phyloP scores from a whole-genome alignment of 1,140 invertebrate genomes.

The Dreissena rostriformis region DNA sequence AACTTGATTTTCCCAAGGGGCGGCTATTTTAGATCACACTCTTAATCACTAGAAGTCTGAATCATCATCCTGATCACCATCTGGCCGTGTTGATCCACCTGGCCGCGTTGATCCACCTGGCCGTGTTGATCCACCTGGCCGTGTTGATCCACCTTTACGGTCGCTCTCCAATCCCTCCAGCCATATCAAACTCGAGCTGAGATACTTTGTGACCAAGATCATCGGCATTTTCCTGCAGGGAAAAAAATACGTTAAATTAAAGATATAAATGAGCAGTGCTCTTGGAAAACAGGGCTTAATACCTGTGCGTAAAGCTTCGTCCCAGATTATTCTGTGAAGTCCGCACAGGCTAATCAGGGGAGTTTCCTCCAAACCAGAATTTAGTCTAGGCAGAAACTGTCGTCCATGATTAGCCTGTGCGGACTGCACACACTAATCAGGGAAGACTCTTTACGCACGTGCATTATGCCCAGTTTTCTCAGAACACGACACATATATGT shows the following conservation, averaged over 20 bases:
- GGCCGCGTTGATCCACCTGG: too few species aligned
- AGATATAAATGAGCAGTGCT: background rate
- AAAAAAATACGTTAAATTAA: background rate
- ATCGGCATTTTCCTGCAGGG: constrained; percentile 28
- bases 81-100: too few species aligned
- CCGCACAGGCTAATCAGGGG: background rate
- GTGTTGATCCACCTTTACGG: background rate
- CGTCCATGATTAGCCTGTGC: background rate
- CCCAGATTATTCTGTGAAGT: background rate
- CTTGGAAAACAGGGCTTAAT: background rate
- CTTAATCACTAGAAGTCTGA: too few species aligned
- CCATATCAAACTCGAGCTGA: constrained; percentile 28
- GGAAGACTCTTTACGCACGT: too few species aligned
- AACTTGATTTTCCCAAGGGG: too few species aligned
- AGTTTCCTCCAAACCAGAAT: background rate
- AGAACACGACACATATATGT: too few species aligned
- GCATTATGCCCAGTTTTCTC: too few species aligned
- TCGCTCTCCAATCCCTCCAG: constrained; percentile 45
- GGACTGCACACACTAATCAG: background rate
- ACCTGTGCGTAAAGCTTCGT: background rate
- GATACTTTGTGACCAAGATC: constrained; percentile 27
- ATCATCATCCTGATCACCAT: too few species aligned
- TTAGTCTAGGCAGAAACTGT: background rate
- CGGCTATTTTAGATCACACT: too few species aligned
- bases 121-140: too few species aligned